Base-by-base conservation (phyloP, 2,113 vertebrate genomes). In the Psilopsiagon aurifrons region DNA sequence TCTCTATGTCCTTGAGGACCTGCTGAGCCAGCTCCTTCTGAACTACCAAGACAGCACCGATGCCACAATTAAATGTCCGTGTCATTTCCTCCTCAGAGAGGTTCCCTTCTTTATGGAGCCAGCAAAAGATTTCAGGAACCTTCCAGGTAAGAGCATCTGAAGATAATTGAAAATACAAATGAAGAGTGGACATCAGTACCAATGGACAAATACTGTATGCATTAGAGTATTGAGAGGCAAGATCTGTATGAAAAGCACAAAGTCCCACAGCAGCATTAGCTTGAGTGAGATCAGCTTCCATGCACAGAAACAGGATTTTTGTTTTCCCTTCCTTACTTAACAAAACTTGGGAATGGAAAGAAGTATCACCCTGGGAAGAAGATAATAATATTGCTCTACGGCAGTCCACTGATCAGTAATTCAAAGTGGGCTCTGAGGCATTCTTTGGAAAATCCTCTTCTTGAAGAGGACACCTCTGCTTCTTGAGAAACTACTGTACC, bases 41-140 rank as follows among this genome's bases (percentile, higher is more conserved):
- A 0, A 99, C 99, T 76, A 99, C 98, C 35, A 99, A 96, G 93
- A 98, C 98, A 0, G 98, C 99, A 5, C 99, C 99, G 4, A 99
- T 59, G 20, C 99, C 99, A 39, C 99, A 99, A 97, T 99, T 99
- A 94, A 99, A 99, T 3, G 99, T 99, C n/a, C 98, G 98, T 78
- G 98, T 96, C 99, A 99, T 99, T 97, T 99, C 99, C 75, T 99
- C 98, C 93, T 99, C 98, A 3, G 98, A 99, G 49, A 99, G 97
- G 16, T 94, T 93, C 23, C 99, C 99, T 88, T 98, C 98, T 63
- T 96, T 97, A 76, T 99, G 98, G 22, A 99, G 98, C 99, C 99
- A 99, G 31, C 98, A 98, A 69, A 99, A 99, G 79, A 99, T 97
- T 0, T 97, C 90, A 2, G 99, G 99, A 94, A 99, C 97, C 95